Evolutionary conservation across 1,140 invertebrate species (phyloP).

Genomic region (Apis cerana): DNA sequence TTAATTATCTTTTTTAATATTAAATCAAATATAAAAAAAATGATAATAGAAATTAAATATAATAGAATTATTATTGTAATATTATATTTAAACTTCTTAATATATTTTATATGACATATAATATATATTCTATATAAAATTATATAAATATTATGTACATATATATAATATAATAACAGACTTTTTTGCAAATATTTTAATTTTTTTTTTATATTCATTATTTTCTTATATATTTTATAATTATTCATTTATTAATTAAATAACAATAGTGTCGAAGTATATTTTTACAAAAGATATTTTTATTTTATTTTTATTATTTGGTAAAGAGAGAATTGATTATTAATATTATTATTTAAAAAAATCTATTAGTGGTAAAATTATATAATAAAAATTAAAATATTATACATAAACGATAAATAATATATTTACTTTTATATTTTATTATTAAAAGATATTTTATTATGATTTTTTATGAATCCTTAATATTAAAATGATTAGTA

Average conservation of each 20-base stretch:
- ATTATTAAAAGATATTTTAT: not conserved
- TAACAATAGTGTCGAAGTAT: not conserved
- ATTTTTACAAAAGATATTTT: not conserved
- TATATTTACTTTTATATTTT: not conserved
- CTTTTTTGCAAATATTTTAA: not conserved
- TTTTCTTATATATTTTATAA: not conserved
- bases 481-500: constrained; percentile 35
- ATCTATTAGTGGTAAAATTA: not conserved
- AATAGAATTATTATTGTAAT: not conserved
- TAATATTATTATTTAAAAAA: not conserved
- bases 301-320: not conserved
- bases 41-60: too few species aligned
- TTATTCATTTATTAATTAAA: not conserved
- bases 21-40: not conserved
- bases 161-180: not conserved
- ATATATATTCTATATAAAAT: not conserved
- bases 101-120: not conserved
- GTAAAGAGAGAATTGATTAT: not conserved
- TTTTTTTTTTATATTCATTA: not conserved
- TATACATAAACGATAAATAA: not conserved
- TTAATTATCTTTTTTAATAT: not conserved
- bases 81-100: too few species aligned
- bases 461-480: not conserved
- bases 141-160: not conserved
- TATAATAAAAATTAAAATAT: not conserved